Conservation (phyloP, 2,888 invertebrate genomes). For the Tachina fera region DNA sequence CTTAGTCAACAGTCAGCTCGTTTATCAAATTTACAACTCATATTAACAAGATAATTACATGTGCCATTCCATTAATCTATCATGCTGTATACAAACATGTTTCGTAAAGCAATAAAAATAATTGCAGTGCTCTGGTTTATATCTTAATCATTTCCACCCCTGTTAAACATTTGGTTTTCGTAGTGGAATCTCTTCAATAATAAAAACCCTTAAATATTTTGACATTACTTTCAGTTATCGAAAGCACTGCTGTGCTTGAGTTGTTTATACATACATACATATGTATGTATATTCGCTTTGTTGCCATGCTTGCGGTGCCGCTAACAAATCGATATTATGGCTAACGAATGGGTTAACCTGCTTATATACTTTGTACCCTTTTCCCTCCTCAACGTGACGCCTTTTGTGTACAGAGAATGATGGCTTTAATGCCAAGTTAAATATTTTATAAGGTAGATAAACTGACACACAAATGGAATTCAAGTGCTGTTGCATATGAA, state of each 20-base stretch:
- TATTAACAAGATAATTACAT: constrained; percentile 20
- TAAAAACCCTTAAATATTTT: background rate
- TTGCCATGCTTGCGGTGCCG: constrained; percentile 7
- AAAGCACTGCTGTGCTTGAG: background rate
- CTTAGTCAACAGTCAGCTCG: background rate
- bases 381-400: background rate
- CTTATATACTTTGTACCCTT: constrained; percentile 11
- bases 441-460: constrained; percentile 23
- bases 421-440: constrained; percentile 17
- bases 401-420: background rate
- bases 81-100: background rate
- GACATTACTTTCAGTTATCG: constrained; percentile 12
- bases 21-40: background rate
- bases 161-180: background rate
- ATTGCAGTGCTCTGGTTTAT: background rate
- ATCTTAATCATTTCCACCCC: background rate
- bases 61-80: constrained; percentile 9
- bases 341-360: background rate
- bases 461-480: background rate
- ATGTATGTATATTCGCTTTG: constrained; percentile 17
- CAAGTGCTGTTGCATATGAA: background rate
- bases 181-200: background rate
- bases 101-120: background rate
- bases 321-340: constrained; percentile 2
- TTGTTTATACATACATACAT: background rate